phyloP scores from a whole-genome alignment of 2,888 invertebrate species.

The Smittia sp. region DNA sequence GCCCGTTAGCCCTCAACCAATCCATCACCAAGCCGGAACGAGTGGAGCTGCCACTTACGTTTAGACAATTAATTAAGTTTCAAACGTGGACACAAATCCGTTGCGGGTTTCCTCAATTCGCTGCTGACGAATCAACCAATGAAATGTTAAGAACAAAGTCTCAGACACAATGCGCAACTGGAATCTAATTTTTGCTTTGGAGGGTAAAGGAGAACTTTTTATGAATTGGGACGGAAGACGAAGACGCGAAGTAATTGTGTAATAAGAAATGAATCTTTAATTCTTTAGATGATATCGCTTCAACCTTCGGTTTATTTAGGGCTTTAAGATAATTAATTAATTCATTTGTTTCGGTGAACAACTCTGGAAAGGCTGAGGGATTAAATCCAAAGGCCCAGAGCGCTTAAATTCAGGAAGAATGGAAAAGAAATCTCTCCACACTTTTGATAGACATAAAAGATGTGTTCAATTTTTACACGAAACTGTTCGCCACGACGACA shows the following conservation, averaged over 20 bases:
- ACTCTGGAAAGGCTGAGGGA: constrained; percentile 8
- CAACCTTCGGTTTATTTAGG: constrained; percentile 19
- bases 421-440: constrained; percentile 16
- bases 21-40: constrained; percentile 52
- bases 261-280: constrained; percentile 24
- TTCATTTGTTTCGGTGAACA: not conserved
- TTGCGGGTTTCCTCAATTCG: no score
- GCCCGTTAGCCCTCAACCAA: constrained; percentile 55
- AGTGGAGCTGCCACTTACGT: constrained; percentile 61
- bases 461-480: constrained; percentile 32
- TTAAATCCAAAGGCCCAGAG: constrained; percentile 26
- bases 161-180: constrained; percentile 1
- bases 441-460: constrained; percentile 9
- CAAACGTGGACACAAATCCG: not conserved
- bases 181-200: constrained; percentile 3
- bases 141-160: not conserved
- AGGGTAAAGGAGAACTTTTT: not conserved
- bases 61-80: constrained; percentile 48
- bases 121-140: not conserved
- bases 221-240: not conserved
- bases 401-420: not conserved
- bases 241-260: constrained; percentile 34
- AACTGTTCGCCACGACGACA: constrained; percentile 16
- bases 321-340: not conserved
- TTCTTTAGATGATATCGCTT: constrained; percentile 37